phyloP scores from a whole-genome alignment of 2,888 invertebrate genomes.

The Tachina grossa region DNA sequence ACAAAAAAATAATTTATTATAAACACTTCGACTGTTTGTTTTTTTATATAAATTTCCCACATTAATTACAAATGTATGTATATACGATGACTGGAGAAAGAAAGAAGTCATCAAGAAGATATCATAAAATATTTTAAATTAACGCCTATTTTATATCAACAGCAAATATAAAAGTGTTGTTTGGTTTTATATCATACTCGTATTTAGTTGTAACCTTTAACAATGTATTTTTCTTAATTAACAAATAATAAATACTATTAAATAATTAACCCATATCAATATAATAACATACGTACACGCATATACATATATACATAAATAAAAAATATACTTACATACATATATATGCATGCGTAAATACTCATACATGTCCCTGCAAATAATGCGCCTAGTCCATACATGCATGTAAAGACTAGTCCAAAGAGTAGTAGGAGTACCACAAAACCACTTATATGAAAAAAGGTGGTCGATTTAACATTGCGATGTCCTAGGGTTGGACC shows the following conservation, averaged over 20 bases:
- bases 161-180: conserved; percentile 37
- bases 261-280: conserved; percentile 66
- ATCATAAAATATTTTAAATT: conserved; percentile 56
- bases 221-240: conserved; percentile 56
- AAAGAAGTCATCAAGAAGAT: conserved; percentile 3
- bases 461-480: no score
- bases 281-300: neutral
- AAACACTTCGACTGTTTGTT: neutral
- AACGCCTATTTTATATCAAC: conserved; percentile 47
- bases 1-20: neutral
- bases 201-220: conserved; percentile 58
- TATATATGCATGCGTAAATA: neutral
- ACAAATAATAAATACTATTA: conserved; percentile 70
- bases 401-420: no score
- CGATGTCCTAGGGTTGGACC: no score
- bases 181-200: conserved; percentile 18
- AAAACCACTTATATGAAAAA: no score
- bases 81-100: neutral
- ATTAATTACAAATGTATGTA: neutral
- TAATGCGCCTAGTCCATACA: no score
- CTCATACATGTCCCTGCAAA: no score
- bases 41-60: conserved; percentile 24
- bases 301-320: neutral
- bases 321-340: neutral
- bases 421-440: no score